Percentiles rank a stretch among this genome's conserved stretches.
These are phyloP conservation scores for Porites evermanni DNA, from an alignment of 92 coral and sea anemone species.

Conservation along the genomic window DNA sequence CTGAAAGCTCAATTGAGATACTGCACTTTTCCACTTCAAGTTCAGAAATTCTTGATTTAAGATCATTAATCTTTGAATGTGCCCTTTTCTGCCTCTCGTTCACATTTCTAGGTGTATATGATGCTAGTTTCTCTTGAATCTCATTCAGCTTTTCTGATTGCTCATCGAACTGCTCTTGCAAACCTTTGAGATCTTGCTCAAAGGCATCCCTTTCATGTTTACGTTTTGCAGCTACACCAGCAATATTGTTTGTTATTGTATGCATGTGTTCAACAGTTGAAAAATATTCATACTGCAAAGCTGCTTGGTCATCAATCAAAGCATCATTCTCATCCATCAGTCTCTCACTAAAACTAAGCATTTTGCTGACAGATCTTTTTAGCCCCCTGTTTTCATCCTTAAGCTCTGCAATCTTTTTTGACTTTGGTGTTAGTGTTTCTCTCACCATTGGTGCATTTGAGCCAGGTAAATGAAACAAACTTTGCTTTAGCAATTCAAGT, in stretches of 20 bases:
- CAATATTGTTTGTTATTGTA: constrained; percentile 44
- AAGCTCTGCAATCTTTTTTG: constrained; percentile 45
- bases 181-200: constrained; percentile 35
- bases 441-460: constrained; percentile 58
- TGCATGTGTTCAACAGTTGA: constrained; percentile 62
- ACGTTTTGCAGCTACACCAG: constrained; percentile 45
- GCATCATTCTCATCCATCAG: constrained; percentile 46
- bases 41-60: constrained; percentile 51
- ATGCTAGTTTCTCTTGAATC: constrained; percentile 45
- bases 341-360: constrained; percentile 48
- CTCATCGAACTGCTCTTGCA: constrained; percentile 34
- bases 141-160: constrained; percentile 48
- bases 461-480: constrained; percentile 60
- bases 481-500: constrained; percentile 4
- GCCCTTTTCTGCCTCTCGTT: constrained; percentile 43
- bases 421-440: constrained; percentile 54
- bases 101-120: constrained; percentile 43
- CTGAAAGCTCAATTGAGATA: constrained; percentile 48
- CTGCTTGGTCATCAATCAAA: constrained; percentile 55
- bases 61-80: constrained; percentile 26
- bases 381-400: constrained; percentile 59
- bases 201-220: constrained; percentile 54
- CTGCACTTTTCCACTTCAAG: constrained; percentile 52
- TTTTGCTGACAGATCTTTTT: constrained; percentile 57
- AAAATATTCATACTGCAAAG: constrained; percentile 54